A percentile compares a stretch with the other conserved stretches of the same genome.
These are phyloP conservation scores for Hippocampus abdominalis DNA, from an alignment of 2,113 vertebrate genomes.

Conservation along the genomic window DNA sequence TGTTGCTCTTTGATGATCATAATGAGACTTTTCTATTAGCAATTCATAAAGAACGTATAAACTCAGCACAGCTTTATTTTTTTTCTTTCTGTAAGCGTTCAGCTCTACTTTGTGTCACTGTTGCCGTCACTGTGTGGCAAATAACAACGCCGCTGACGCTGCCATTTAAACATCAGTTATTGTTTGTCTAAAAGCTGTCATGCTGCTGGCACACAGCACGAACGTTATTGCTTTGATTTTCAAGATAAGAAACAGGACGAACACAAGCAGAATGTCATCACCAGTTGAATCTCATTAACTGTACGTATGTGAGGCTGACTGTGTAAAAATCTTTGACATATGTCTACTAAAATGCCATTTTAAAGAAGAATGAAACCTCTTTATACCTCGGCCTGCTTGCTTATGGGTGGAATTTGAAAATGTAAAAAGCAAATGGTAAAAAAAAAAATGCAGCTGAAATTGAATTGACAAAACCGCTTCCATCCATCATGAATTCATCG, in stretches of 20 bases:
- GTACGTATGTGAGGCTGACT: not conserved
- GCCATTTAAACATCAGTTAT: conserved; percentile 41
- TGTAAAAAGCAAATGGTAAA: not conserved
- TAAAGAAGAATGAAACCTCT: not conserved
- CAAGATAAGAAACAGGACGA: conserved; percentile 1
- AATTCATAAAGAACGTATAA: conserved; percentile 72
- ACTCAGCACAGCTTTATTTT: conserved; percentile 26
- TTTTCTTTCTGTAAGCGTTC: conserved; percentile 10
- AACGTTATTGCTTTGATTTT: conserved; percentile 21
- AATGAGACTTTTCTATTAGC: conserved; percentile 69
- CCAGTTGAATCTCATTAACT: not conserved
- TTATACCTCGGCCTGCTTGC: not conserved
- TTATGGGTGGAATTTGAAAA: not conserved
- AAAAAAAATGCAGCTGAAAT: not conserved
- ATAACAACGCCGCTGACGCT: conserved; percentile 42
- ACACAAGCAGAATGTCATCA: not conserved
- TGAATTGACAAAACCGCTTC: not conserved
- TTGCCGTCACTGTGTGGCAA: conserved; percentile 13
- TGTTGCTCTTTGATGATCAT: conserved; percentile 54
- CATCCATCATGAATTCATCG: not conserved
- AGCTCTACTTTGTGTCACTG: conserved; percentile 52
- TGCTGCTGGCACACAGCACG: conserved; percentile 20
- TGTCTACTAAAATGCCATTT: not conserved
- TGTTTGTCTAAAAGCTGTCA: conserved; percentile 45
- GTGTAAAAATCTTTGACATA: not conserved